Base-by-base conservation (phyloP, 1,140 invertebrate species). In the Drosophila nebulosa region DNA sequence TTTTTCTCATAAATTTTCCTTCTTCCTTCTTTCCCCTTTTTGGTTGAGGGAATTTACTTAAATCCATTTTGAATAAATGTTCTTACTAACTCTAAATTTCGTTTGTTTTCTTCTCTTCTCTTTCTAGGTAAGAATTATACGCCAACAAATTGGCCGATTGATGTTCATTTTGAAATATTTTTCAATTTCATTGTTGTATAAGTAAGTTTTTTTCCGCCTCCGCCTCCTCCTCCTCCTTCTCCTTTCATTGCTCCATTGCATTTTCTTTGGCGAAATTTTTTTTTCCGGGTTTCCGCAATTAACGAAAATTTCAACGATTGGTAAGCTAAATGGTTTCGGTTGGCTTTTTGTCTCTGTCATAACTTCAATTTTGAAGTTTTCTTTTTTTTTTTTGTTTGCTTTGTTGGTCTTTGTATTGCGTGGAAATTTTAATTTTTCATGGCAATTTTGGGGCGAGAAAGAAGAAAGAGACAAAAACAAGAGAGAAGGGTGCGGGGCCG, bases 341-440 rank as follows among this genome's bases (percentile, higher is more conserved):
- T 70, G 21, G 27, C 22, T n/a, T 56, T 39, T 36, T 27, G 16
- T 27, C 50, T 26, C 61, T 14, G 65, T 81, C 74, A 80, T 80
- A 80, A 78, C 36, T 70, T 64, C 60, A 24, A 39, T 59, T 61
- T n/a, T n/a, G n/a, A n/a, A n/a, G n/a, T n/a, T n/a, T n/a, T n/a
- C n/a, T n/a, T n/a, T 73, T 71, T 71, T 63, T 63, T 71, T 71
- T 68, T 62, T 21, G 9, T 30, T 32, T 26, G 27, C 26, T 39
- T 62, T 52, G 56, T 52, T 42, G 9, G 18, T 18, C 10, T 22
- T 78, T 83, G 78, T 77, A 70, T 84, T 86, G 80, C 80, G 80
- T 84, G 80, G 81, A 86, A 68, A 77, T 77, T 84, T 84, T 72
- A 86, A 84, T 84, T 84, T 84, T 80, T 84, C 80, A 70, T 69